phyloP scores from a whole-genome alignment of 92 coral and sea anemone genomes.

The Virgularia gustaviana region DNA sequence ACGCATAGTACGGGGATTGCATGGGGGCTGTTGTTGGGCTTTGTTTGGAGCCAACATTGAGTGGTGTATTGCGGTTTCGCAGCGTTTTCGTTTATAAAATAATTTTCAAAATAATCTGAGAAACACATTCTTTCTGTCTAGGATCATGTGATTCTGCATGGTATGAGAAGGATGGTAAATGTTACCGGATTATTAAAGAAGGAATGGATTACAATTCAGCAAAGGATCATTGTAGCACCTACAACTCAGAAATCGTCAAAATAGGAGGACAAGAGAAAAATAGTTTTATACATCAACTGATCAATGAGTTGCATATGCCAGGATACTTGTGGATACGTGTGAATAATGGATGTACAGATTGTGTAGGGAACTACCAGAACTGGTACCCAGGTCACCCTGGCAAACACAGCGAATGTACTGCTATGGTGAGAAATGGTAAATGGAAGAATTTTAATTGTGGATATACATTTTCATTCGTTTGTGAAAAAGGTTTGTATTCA shows the following conservation, averaged over 20 bases:
- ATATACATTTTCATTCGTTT: constrained; percentile 66
- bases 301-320: not conserved
- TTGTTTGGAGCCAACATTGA: too few species aligned
- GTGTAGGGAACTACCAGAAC: constrained; percentile 58
- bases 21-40: too few species aligned
- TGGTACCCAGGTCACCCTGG: constrained; percentile 88
- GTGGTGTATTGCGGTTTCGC: too few species aligned
- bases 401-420: constrained; percentile 85
- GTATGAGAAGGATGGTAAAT: constrained; percentile 50
- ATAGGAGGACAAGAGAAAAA: constrained; percentile 66
- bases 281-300: constrained; percentile 22
- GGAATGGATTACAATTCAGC: constrained; percentile 60
- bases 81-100: too few species aligned
- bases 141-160: constrained; percentile 72
- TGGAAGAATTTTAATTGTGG: constrained; percentile 81
- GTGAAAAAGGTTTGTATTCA: constrained; percentile 68
- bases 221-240: constrained; percentile 51
- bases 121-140: constrained; percentile 19
- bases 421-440: constrained; percentile 67
- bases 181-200: constrained; percentile 61
- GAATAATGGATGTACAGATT: constrained; percentile 50
- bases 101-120: too few species aligned
- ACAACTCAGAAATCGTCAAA: constrained; percentile 59
- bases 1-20: too few species aligned
- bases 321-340: constrained; percentile 34